Base-by-base conservation (phyloP, 2,888 invertebrate genomes). In the Chloroclystis v-ata region DNA sequence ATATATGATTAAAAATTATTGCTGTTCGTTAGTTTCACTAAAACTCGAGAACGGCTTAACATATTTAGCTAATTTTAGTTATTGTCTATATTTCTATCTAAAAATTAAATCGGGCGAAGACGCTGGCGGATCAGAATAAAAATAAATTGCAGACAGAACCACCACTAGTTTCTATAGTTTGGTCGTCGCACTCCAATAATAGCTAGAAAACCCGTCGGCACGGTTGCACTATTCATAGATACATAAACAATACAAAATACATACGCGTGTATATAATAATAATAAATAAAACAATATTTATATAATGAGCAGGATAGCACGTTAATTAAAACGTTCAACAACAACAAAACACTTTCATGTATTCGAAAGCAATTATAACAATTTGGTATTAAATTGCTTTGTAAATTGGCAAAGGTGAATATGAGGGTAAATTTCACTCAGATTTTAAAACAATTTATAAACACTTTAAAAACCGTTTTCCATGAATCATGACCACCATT, bases 141-240 rank as follows among this genome's bases (percentile, higher is more conserved):
- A n/a, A n/a, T n/a, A n/a, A n/a, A n/a, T 8, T 1, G 5, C 6
- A 4, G 12, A 11, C 1, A 29, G 9, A 29, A 12, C 4, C 9
- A 1, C 24, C n/a, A n/a, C n/a, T n/a, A 24, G 24, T 24, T 4
- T 12, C 3, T 3, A 42, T 16, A 30, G 37, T 14, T 20, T 11
- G 30, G 5, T 42, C 1, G 14, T 7, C n/a, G 25, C 3, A 38
- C 45, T 49, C 45, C 29, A 11, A 13, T 20, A 7, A 2, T 25
- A 24, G 26, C 16, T 43, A 29, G 38, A 32, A 35, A 50, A 50
- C 50, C 37, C 30, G 46, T 46, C 11, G 2, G 20, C 24, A 13
- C 30, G 35, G 43, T 49, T 41, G 29, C 11, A 30, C 16, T 16
- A 39, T 49, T 38, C 28, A 43, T 46, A 46, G 42, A 50, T 50